Conservation (phyloP, 2,888 invertebrate genomes). For the Erpobdella octoculata region DNA sequence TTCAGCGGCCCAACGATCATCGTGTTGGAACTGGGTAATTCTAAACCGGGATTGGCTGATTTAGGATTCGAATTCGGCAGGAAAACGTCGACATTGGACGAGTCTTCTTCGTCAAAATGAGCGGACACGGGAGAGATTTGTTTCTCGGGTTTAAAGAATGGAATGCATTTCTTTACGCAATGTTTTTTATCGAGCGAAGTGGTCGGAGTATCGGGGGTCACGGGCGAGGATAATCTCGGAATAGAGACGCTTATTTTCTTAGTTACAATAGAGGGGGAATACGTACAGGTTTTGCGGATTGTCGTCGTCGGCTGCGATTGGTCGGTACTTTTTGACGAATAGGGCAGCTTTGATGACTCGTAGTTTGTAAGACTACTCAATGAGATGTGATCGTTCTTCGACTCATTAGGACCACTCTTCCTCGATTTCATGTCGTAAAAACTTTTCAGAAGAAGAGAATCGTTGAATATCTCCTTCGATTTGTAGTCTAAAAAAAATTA, state of each 20-base stretch:
- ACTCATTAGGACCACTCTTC: no score
- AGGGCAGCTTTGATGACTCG: no score
- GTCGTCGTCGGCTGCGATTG: not conserved
- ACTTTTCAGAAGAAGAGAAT: not conserved
- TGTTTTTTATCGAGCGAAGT: not conserved
- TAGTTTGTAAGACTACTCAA: no score
- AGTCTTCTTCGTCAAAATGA: no score
- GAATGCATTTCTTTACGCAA: constrained; percentile 6
- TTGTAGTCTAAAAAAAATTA: no score
- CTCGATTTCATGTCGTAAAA: no score
- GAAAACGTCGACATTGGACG: no score
- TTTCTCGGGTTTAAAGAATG: no score
- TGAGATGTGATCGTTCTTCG: no score
- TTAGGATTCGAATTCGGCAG: not conserved
- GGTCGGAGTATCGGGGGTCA: constrained; percentile 21
- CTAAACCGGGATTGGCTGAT: no score
- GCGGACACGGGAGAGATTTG: no score
- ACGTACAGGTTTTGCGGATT: no score
- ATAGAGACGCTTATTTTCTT: constrained; percentile 11
- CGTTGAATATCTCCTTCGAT: not conserved
- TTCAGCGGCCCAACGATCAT: not conserved
- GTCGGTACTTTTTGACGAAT: not conserved
- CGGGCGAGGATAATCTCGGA: constrained; percentile 20
- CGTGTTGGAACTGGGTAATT: not conserved
- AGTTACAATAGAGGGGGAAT: not conserved